A percentile compares a stretch with the other conserved stretches of the same genome.
Conservation (phyloP, 2,113 vertebrate genomes). For the Strix aluco region DNA sequence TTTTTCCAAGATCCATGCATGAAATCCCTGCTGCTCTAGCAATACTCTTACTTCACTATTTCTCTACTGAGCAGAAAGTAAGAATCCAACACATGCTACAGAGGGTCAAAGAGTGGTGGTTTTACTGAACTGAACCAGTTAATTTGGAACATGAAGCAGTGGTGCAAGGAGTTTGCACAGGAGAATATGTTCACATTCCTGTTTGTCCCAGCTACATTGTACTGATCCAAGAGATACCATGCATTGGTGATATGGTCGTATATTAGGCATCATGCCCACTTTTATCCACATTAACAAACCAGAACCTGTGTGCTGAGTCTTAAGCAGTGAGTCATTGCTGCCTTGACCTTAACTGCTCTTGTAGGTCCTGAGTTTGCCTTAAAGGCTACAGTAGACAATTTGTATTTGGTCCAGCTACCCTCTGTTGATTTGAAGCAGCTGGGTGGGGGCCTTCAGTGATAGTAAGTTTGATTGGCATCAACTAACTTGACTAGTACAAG, state of each 20-base stretch:
- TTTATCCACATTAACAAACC: not conserved
- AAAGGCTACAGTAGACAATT: not conserved
- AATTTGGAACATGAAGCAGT: not conserved
- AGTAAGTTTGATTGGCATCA: not conserved
- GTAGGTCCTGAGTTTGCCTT: not conserved
- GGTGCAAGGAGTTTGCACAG: not conserved
- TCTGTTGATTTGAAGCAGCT: not conserved
- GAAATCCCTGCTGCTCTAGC: not conserved
- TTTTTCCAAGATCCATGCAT: not conserved
- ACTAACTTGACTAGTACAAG: not conserved
- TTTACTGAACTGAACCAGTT: not conserved
- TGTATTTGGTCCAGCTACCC: not conserved
- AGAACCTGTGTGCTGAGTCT: not conserved
- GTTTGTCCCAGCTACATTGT: not conserved
- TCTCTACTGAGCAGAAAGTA: not conserved
- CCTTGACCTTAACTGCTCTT: not conserved
- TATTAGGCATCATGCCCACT: not conserved
- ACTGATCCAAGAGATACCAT: not conserved
- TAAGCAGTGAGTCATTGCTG: not conserved
- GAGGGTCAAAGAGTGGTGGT: not conserved
- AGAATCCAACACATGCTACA: not conserved
- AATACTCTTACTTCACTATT: not conserved
- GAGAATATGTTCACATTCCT: not conserved
- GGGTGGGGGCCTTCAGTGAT: not conserved
- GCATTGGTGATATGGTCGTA: not conserved